These are phyloP conservation scores for Mellivora capensis DNA, from an alignment of 2,113 vertebrate species.

Conservation along the genomic window DNA sequence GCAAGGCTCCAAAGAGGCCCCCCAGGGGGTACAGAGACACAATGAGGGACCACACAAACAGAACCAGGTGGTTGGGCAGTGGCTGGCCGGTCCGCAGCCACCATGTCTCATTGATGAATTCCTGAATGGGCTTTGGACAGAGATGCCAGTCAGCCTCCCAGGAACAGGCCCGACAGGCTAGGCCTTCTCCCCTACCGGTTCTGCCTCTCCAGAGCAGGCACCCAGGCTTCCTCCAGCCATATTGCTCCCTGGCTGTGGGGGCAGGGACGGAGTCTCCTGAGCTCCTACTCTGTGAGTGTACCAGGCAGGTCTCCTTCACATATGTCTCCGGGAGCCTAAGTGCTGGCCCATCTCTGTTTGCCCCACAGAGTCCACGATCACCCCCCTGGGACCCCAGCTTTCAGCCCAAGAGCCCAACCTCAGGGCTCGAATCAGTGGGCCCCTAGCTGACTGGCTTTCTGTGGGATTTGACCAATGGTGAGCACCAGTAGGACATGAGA, in stretches of 20 bases:
- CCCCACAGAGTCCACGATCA: background rate
- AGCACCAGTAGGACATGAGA: background rate
- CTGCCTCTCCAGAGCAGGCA: background rate
- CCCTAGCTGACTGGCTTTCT: background rate
- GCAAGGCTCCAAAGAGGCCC: slow-evolving; percentile 86
- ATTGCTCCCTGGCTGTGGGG: background rate
- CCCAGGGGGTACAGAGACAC: slow-evolving; percentile 91
- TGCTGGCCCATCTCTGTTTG: background rate
- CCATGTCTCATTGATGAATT: slow-evolving; percentile 89
- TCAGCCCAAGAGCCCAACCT: background rate
- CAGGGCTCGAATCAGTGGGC: background rate
- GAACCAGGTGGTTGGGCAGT: slow-evolving; percentile 81
- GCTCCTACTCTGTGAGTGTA: accelerated
- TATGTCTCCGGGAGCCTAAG: background rate
- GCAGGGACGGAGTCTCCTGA: background rate
- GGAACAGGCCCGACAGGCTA: accelerated
- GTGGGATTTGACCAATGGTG: too few species aligned
- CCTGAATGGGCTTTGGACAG: slow-evolving; percentile 87
- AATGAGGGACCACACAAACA: slow-evolving; percentile 91
- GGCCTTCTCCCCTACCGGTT: too few species aligned
- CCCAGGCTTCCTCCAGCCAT: background rate
- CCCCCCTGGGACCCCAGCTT: background rate
- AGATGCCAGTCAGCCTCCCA: background rate
- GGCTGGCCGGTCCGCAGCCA: slow-evolving; percentile 81
- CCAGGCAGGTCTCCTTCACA: background rate